Conservation (phyloP, 2,797 vertebrate genomes). For the Amblyopsis hoosieri region DNA sequence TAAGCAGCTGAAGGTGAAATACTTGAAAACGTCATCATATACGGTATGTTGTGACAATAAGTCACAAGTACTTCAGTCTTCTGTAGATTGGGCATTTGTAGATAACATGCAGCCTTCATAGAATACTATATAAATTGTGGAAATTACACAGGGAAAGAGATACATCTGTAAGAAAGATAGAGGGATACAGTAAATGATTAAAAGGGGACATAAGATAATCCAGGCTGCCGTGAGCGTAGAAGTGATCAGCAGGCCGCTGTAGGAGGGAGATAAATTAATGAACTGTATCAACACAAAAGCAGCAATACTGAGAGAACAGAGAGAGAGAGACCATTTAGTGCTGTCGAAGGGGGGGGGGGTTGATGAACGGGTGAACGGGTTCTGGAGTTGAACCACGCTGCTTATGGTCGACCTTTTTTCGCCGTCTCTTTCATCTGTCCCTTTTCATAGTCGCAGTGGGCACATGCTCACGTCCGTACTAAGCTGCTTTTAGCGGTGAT, state of each 20-base stretch:
- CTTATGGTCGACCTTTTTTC: constrained; percentile 62
- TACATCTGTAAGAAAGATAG: no score
- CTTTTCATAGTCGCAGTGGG: constrained; percentile 56
- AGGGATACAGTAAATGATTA: no score
- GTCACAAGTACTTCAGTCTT: no score
- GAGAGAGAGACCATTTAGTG: constrained; percentile 35
- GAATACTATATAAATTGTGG: background rate
- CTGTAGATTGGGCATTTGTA: no score
- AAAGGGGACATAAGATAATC: no score
- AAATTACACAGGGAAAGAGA: background rate
- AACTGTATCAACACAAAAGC: constrained; percentile 2
- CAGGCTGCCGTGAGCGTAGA: background rate
- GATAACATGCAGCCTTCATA: background rate
- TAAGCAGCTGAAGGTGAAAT: no score
- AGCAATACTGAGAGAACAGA: constrained; percentile 10
- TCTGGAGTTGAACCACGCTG: constrained; percentile 61
- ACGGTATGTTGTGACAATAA: no score
- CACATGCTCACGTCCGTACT: constrained; percentile 45
- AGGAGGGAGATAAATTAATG: background rate
- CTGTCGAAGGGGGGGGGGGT: constrained; percentile 31
- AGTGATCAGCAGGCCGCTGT: background rate
- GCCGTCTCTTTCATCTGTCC: constrained; percentile 67
- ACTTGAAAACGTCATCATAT: no score
- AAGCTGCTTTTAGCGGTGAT: constrained; percentile 56
- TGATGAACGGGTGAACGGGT: constrained; percentile 68